Base-by-base conservation (phyloP, 2,888 invertebrate genomes). In the Parnassius apollo region DNA sequence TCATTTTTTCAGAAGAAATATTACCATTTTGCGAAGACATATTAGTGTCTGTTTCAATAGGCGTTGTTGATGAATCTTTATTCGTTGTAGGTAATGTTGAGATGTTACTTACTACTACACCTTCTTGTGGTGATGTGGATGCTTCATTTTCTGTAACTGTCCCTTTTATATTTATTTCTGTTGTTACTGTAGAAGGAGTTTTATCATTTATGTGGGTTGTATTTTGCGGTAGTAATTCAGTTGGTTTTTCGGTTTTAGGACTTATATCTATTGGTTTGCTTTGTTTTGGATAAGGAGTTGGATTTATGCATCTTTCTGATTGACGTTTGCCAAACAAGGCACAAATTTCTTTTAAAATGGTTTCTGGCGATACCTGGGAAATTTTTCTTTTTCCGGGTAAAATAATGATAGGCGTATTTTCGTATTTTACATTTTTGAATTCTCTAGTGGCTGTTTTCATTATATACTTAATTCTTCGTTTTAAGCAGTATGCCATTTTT, bases 261-360 rank as follows among this genome's bases (percentile, higher is more conserved):
- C 10, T 52, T 25, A 42, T 1, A 11, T 42, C 25, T n/a, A 11
- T 45, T 3, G 48, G 1, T 22, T 25, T 10, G 7, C 42, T 61
- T 44, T 59, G 25, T 55, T 53, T 49, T 25, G 67, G 69, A 35
- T 54, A 13, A 35, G 66, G 62, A 18, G 60, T 59, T 4, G 71
- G 65, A 0, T 51, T 56, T 12, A 64, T 45, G 22, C 72, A 72
- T 12, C 66, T 67, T 8, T 35, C 42, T 13, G 71, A 71, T 56
- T 65, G 63, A 4, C 59, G 58, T 53, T 49, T 65, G 2, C 55
- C 48, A 42, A 65, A 69, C 13, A 63, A 53, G 12, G 10, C 35
- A 57, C 73, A 73, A 42, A 73, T 65, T n/a, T 12, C 64, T 58
- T 66, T 63, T 11, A 73, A 65, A 12, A 68, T 51, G 8, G 60